Evolutionary conservation across 2,797 vertebrate species (phyloP).

Genomic region (Gymnoscopelus microlampas): DNA sequence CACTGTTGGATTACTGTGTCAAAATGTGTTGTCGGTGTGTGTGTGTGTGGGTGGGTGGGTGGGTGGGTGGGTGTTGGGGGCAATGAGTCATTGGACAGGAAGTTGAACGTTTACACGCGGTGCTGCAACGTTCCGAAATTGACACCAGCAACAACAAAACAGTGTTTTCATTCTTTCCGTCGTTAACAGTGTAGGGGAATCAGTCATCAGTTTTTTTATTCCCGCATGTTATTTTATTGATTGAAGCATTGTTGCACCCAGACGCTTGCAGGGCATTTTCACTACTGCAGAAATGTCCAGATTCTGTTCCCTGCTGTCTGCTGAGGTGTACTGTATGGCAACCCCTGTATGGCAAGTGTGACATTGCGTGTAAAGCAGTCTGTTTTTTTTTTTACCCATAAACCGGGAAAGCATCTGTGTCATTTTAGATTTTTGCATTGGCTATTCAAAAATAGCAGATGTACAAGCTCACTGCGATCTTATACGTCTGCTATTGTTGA

Average conservation of each 20-base stretch:
- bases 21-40: slow-evolving; percentile 1
- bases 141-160: background rate
- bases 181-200: slow-evolving; percentile 10
- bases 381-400: no score
- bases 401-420: no score
- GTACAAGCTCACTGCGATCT: no score
- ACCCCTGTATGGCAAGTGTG: no score
- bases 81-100: slow-evolving; percentile 2
- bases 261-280: slow-evolving; percentile 7
- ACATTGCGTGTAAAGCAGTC: no score
- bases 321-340: slow-evolving; percentile 55
- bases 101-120: background rate
- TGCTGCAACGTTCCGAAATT: background rate
- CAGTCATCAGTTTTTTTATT: no score
- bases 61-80: background rate
- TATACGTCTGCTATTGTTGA: no score
- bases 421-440: no score
- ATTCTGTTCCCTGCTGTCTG: slow-evolving; percentile 46
- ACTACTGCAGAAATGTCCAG: slow-evolving; percentile 21
- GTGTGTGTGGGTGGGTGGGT: no score
- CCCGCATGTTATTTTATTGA: no score
- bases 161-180: slow-evolving; percentile 4
- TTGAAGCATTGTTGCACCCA: slow-evolving; percentile 8
- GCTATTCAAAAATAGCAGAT: no score
- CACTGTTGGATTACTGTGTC: slow-evolving; percentile 13